A percentile compares a stretch with the other conserved stretches of the same genome.
These are phyloP conservation scores for Crossaster papposus DNA, from an alignment of 53 echinoderm and acorn worm genomes.

Conservation along the genomic window DNA sequence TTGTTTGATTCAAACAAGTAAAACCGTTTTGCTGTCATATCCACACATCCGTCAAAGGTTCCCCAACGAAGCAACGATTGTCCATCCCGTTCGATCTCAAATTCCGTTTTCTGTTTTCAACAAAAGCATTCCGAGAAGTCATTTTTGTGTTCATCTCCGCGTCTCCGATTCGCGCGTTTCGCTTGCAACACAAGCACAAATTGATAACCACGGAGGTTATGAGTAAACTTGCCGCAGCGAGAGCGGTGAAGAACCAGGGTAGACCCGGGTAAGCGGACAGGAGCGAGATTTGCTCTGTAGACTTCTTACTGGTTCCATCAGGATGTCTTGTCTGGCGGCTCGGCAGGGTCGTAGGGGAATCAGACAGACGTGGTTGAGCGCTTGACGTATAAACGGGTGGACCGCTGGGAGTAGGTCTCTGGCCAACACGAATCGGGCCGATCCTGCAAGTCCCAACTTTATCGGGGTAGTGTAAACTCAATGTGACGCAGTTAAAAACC, in stretches of 20 bases:
- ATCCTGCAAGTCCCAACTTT: neutral
- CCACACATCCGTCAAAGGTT: neutral
- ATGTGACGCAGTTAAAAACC: neutral
- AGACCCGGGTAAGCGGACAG: neutral
- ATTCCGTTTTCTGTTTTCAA: neutral
- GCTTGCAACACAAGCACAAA: neutral
- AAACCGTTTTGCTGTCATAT: neutral
- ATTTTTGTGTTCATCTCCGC: neutral
- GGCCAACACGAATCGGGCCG: conserved; percentile 24
- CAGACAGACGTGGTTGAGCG: neutral
- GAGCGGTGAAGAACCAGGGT: neutral
- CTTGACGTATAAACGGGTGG: neutral
- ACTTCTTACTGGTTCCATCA: too few relatives aligned
- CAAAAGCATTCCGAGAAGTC: neutral
- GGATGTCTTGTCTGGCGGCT: neutral
- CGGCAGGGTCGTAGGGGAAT: neutral
- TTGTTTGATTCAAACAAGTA: too few relatives aligned
- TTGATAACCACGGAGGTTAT: neutral
- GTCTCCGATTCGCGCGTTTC: neutral
- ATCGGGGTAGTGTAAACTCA: conserved; percentile 14
- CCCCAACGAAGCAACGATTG: too few relatives aligned
- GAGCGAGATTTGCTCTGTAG: neutral
- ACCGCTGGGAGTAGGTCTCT: neutral
- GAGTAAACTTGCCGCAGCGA: neutral
- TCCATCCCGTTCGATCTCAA: too few relatives aligned